These are phyloP conservation scores for Lepus europaeus DNA, from an alignment of 2,113 vertebrate species.

Conservation along the genomic window DNA sequence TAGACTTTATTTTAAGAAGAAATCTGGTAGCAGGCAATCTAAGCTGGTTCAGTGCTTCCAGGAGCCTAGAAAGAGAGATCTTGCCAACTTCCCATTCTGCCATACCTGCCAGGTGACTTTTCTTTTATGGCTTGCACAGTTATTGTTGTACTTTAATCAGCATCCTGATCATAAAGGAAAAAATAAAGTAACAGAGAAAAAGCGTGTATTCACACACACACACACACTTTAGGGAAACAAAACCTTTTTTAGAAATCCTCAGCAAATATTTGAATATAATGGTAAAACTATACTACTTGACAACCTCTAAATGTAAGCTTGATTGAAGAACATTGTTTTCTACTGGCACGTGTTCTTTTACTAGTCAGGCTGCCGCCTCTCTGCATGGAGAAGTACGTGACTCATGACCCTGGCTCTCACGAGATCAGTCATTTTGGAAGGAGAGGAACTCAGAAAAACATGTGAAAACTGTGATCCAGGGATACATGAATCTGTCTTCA, in stretches of 20 bases:
- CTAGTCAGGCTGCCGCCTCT: not conserved
- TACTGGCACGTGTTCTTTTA: not conserved
- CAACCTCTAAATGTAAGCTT: not conserved
- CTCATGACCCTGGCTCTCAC: not conserved
- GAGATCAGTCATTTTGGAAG: not conserved
- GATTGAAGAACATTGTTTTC: not conserved
- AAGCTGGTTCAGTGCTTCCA: not conserved
- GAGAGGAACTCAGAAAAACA: not conserved
- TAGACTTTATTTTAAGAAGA: not conserved
- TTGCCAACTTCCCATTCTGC: not conserved
- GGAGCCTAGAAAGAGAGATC: not conserved
- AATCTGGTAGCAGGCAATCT: not conserved
- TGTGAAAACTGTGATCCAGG: not conserved
- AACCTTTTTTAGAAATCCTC: not conserved
- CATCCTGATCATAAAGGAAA: not conserved
- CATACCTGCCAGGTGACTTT: not conserved
- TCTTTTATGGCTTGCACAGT: not conserved
- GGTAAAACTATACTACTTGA: not conserved
- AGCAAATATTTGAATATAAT: not conserved
- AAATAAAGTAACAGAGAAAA: not conserved
- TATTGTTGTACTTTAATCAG: not conserved
- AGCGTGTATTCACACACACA: not conserved
- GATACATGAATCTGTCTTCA: not conserved
- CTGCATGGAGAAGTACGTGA: not conserved
- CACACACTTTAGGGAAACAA: not conserved